Conservation (phyloP, 2,888 invertebrate species). For the Drosophila mulleri region DNA sequence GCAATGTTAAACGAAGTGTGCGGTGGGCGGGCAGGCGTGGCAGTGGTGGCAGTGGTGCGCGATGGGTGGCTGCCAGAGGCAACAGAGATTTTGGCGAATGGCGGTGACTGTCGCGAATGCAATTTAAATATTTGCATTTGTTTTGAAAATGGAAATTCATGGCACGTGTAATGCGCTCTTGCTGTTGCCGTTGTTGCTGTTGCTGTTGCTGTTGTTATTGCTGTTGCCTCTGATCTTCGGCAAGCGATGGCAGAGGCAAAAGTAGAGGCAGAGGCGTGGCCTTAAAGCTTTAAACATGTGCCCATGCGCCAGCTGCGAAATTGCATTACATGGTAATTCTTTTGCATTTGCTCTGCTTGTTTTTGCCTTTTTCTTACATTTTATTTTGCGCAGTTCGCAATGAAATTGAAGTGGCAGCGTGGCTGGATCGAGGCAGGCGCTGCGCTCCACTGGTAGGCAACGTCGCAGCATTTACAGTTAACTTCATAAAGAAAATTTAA, state of each 20-base stretch:
- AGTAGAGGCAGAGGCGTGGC: constrained; percentile 14
- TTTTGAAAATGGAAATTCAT: constrained; percentile 64
- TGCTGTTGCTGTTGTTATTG: constrained; percentile 2
- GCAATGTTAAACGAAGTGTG: constrained; percentile 21
- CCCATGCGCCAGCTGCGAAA: constrained; percentile 61
- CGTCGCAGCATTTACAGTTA: constrained; percentile 78
- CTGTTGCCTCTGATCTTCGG: constrained; percentile 35
- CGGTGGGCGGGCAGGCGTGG: background rate
- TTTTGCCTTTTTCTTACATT: constrained; percentile 28
- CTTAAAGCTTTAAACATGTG: constrained; percentile 64
- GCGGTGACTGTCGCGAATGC: constrained; percentile 76
- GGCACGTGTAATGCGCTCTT: constrained; percentile 60
- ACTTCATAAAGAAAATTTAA: constrained; percentile 79
- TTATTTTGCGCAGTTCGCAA: constrained; percentile 56
- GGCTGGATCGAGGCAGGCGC: constrained; percentile 2
- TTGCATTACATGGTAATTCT: constrained; percentile 73
- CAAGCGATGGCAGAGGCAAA: background rate
- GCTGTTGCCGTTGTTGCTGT: constrained; percentile 12
- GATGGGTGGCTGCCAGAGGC: constrained; percentile 13
- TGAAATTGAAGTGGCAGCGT: constrained; percentile 67
- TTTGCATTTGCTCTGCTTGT: constrained; percentile 22
- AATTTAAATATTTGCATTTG: constrained; percentile 82
- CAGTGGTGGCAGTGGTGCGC: background rate
- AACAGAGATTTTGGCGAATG: constrained; percentile 50
- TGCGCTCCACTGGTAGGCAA: constrained; percentile 32